These are phyloP conservation scores for Drosophila athabasca DNA, from an alignment of 1,140 invertebrate genomes.

Conservation along the genomic window DNA sequence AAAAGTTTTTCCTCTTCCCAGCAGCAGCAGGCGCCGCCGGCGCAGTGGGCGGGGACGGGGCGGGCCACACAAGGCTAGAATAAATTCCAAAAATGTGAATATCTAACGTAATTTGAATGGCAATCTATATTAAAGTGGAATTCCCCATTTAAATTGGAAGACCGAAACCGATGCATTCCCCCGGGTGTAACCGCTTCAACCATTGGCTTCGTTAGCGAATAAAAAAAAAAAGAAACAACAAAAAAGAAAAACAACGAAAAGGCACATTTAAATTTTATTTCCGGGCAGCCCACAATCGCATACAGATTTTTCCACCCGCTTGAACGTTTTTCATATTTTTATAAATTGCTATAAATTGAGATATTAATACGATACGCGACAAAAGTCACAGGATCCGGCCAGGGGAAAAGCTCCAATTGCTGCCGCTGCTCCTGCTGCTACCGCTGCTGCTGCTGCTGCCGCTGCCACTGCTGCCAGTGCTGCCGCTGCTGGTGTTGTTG, in stretches of 20 bases:
- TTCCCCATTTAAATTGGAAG: slow-evolving; percentile 13
- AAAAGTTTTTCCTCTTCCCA: slow-evolving; percentile 59
- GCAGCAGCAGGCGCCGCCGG: slow-evolving; percentile 10
- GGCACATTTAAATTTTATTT: slow-evolving; percentile 72
- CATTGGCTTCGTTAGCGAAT: slow-evolving; percentile 57
- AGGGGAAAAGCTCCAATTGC: slow-evolving; percentile 13
- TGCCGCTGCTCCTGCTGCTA: slow-evolving; percentile 7
- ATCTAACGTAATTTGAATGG: slow-evolving; percentile 9
- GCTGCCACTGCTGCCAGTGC: no score
- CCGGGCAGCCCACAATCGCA: slow-evolving; percentile 29
- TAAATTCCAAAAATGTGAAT: slow-evolving; percentile 3
- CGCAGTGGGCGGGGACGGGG: no score
- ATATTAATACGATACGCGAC: slow-evolving; percentile 80
- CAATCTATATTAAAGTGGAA: slow-evolving; percentile 32
- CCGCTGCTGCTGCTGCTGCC: slow-evolving; percentile 13
- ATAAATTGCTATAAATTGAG: slow-evolving; percentile 82
- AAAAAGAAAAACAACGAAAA: slow-evolving; percentile 32
- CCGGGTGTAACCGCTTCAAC: slow-evolving; percentile 18
- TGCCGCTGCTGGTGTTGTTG: slow-evolving; percentile 36
- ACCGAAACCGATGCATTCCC: slow-evolving; percentile 10
- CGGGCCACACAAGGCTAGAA: neutral
- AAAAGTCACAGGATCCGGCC: slow-evolving; percentile 59
- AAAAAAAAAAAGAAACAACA: slow-evolving; percentile 27
- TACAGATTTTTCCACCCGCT: slow-evolving; percentile 23
- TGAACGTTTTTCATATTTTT: slow-evolving; percentile 76